A percentile compares a stretch with the other conserved stretches of the same genome.
Evolutionary conservation across 2,113 vertebrate genomes (phyloP).

Genomic region (Salvator merianae): DNA sequence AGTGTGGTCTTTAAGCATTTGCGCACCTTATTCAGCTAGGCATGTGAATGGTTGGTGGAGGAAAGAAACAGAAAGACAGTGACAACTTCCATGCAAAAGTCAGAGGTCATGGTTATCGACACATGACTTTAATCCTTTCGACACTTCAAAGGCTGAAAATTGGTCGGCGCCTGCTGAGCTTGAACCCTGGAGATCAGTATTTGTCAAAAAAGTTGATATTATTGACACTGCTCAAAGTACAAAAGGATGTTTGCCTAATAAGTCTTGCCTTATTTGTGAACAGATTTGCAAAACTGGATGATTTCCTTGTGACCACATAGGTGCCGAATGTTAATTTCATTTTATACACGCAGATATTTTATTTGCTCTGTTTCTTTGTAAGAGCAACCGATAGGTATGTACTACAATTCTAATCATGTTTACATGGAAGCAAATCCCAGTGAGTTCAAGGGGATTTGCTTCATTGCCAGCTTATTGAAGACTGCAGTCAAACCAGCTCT

Average conservation of each 20-base stretch:
- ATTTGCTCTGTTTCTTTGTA: conserved; percentile 37
- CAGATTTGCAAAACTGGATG: conserved; percentile 55
- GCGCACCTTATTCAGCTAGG: conserved; percentile 34
- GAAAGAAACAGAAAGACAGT: conserved; percentile 21
- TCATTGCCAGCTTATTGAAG: not conserved
- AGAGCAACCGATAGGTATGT: not conserved
- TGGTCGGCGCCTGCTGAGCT: conserved; percentile 72
- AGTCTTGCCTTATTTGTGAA: conserved; percentile 49
- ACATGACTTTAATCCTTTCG: conserved; percentile 70
- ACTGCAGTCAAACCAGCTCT: not conserved
- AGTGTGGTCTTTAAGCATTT: conserved; percentile 33
- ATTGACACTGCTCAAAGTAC: conserved; percentile 66
- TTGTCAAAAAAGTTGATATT: conserved; percentile 75
- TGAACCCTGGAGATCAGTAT: conserved; percentile 66
- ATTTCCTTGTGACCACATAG: conserved; percentile 45
- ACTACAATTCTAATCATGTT: not conserved
- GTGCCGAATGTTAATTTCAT: conserved; percentile 53
- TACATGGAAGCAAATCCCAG: not conserved
- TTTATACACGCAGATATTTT: conserved; percentile 65
- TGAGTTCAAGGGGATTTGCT: not conserved
- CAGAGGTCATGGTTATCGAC: conserved; percentile 71
- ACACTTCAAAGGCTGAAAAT: conserved; percentile 80
- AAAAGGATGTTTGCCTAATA: conserved; percentile 63
- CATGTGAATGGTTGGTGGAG: conserved; percentile 13
- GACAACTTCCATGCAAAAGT: conserved; percentile 57